phyloP scores from a whole-genome alignment of 2,888 invertebrate species.

The Aphrophora alni region DNA sequence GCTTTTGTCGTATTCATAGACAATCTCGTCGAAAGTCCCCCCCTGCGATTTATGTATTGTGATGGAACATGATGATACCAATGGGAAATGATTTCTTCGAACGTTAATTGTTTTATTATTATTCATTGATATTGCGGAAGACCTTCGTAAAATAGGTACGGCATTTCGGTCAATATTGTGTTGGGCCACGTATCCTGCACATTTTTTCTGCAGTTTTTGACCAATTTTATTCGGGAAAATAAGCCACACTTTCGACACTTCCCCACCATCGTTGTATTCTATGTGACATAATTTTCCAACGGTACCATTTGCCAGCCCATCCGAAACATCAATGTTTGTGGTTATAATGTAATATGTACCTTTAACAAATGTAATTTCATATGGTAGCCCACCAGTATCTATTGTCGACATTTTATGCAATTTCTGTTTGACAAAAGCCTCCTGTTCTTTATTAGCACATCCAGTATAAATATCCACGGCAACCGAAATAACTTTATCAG shows the following conservation, averaged over 20 bases:
- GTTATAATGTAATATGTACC: conserved; percentile 50
- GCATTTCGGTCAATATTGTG: background rate
- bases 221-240: background rate
- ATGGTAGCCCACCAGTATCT: conserved; percentile 53
- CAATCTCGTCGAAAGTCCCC: background rate
- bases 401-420: conserved; percentile 48
- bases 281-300: conserved; percentile 51
- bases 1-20: background rate
- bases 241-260: background rate
- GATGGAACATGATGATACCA: background rate
- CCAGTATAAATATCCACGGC: conserved; percentile 39
- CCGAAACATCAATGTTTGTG: conserved; percentile 53
- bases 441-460: conserved; percentile 40
- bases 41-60: background rate
- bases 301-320: conserved; percentile 54
- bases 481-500: background rate
- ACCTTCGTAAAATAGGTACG: background rate
- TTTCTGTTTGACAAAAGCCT: conserved; percentile 42
- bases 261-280: conserved; percentile 34
- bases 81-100: background rate
- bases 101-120: background rate
- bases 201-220: background rate
- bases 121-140: background rate
- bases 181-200: background rate
- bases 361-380: conserved; percentile 46